Conservation (phyloP, 2,113 vertebrate genomes). For the Gadus chalcogrammus region DNA sequence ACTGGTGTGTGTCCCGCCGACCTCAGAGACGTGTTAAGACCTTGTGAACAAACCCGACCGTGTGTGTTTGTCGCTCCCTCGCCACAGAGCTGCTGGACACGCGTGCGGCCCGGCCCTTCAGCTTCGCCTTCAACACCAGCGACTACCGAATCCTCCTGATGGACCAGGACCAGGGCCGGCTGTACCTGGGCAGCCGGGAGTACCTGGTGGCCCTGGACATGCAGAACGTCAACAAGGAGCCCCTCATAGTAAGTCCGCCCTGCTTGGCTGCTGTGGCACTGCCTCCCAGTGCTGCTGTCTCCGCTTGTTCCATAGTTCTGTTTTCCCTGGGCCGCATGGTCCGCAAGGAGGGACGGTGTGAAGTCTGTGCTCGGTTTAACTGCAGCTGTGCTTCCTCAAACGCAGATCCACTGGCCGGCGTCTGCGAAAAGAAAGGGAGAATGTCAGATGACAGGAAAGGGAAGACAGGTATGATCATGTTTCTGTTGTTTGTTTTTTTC, state of each 20-base stretch:
- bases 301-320: not conserved
- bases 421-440: constrained; percentile 77
- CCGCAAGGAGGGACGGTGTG: not conserved
- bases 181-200: constrained; percentile 81
- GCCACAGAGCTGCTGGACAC: constrained; percentile 78
- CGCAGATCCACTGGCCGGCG: constrained; percentile 83
- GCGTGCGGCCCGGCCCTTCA: constrained; percentile 75
- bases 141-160: constrained; percentile 81
- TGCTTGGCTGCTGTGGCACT: not conserved
- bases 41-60: not conserved
- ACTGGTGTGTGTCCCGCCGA: not conserved
- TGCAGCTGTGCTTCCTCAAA: constrained; percentile 3
- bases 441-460: constrained; percentile 82
- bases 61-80: not conserved
- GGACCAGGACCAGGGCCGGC: constrained; percentile 83
- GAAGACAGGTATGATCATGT: constrained; percentile 71
- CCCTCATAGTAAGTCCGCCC: constrained; percentile 74
- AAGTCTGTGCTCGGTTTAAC: not conserved
- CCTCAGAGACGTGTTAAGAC: not conserved
- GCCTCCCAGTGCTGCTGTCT: not conserved
- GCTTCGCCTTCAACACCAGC: constrained; percentile 81
- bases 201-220: constrained; percentile 82
- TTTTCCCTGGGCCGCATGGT: not conserved
- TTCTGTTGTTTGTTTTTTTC: constrained; percentile 24
- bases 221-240: constrained; percentile 84